phyloP scores from a whole-genome alignment of 2,797 vertebrate genomes.

The Neosilurus mollespiculum region DNA sequence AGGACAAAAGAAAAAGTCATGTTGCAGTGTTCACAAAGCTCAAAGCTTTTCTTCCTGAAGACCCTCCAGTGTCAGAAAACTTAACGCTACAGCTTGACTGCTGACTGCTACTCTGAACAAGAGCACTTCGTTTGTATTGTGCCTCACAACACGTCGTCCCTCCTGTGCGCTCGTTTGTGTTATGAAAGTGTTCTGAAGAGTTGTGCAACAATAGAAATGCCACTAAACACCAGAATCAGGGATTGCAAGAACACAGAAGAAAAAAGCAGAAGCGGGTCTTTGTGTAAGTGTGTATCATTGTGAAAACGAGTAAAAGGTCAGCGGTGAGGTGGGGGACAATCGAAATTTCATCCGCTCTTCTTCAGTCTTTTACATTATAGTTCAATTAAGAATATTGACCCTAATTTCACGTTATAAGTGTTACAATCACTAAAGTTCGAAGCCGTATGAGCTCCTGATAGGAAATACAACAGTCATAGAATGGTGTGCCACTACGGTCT shows the following conservation, averaged over 20 bases:
- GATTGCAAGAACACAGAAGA: neutral
- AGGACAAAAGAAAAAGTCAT: neutral
- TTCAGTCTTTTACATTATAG: neutral
- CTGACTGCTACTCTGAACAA: no score
- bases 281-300: constrained; percentile 58
- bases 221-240: constrained; percentile 34
- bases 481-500: no score
- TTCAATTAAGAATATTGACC: neutral
- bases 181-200: neutral
- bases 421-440: neutral
- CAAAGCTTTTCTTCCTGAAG: neutral
- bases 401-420: neutral
- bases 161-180: neutral
- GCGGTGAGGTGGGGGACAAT: neutral
- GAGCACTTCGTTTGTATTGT: neutral
- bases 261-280: constrained; percentile 61
- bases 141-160: neutral
- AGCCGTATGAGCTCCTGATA: neutral
- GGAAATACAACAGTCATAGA: neutral
- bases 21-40: neutral
- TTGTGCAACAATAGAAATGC: constrained; percentile 20
- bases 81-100: neutral
- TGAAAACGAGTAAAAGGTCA: constrained; percentile 62
- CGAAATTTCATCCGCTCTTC: neutral
- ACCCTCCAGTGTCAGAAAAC: neutral